phyloP scores from a whole-genome alignment of 2,888 invertebrate species.

The Scelioninae gen. 1 region DNA sequence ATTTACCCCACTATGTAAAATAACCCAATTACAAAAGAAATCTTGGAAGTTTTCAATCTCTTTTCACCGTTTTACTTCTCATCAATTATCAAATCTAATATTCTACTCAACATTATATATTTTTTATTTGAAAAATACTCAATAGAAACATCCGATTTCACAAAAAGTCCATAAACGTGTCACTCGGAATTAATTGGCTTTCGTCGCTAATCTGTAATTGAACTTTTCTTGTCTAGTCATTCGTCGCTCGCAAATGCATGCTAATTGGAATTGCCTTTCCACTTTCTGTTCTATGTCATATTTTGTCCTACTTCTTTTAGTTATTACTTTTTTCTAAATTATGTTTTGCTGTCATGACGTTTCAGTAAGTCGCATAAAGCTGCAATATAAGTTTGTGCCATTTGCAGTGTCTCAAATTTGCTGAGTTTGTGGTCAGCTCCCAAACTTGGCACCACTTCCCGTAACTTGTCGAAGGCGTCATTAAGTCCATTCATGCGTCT shows the following conservation, averaged over 20 bases:
- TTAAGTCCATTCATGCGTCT: constrained; percentile 91
- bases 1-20: too few species aligned
- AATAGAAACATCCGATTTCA: constrained; percentile 15
- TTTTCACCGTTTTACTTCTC: too few species aligned
- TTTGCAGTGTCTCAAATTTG: constrained; percentile 91
- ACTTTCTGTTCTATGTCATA: constrained; percentile 34
- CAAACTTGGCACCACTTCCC: constrained; percentile 89
- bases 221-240: constrained; percentile 53
- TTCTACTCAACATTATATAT: too few species aligned
- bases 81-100: too few species aligned
- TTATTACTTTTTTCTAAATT: constrained; percentile 2
- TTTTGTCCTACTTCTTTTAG: constrained; percentile 2
- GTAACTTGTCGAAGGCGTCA: constrained; percentile 89
- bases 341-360: constrained; percentile 76
- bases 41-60: too few species aligned
- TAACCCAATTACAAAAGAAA: too few species aligned
- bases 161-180: constrained; percentile 20
- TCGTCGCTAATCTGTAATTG: constrained; percentile 34
- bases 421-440: constrained; percentile 90
- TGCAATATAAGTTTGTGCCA: constrained; percentile 91
- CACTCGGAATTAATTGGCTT: constrained; percentile 31
- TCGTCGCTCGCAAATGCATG: constrained; percentile 15
- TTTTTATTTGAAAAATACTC: too few species aligned
- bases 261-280: constrained; percentile 51
- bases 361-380: constrained; percentile 88